Base-by-base conservation (phyloP, 2,113 vertebrate genomes). In the Hippocampus guttulatus region DNA sequence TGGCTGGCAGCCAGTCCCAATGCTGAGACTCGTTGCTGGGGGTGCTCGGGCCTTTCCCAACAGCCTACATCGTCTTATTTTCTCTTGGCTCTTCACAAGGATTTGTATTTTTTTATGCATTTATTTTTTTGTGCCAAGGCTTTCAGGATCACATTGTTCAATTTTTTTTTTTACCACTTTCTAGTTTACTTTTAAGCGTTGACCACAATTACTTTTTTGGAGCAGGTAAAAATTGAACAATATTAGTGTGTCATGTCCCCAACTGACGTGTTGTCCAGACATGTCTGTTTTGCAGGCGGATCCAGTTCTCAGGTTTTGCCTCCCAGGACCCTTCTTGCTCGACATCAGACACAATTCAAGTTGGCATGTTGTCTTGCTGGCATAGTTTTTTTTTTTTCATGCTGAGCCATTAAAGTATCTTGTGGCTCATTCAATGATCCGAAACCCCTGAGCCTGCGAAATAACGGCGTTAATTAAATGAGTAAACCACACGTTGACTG, bases 1-100 rank as follows among this genome's bases (percentile, higher is more conserved):
- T 97, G 95, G 96, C 94, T 98, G 96, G 96, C 96, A 96, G 95
- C 94, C 96, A 98, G 93, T 95, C 94, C 88, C 95, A 97, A 95
- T 97, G 94, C 95, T 93, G 91, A 96, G 95, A 95, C 95, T 95
- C 96, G 95, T 96, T 99, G 95, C 95, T 95, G 95, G 94, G 95
- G 93, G 95, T 93, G 84, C 92, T 94, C 94, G 88, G 85, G 91
- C 88, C 95, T 94, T 96, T 94, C 92, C 94, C 96, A 95, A 90
- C 96, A 95, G 95, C 95, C 95, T 95, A 89, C 96, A 94, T 94
- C 95, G 91, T 92, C 96, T 95, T 97, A 94, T 96, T 96, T 95
- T 97, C 93, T 95, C 93, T 94, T 94, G 93, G 95, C 95, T 95
- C 92, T 94, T 79, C 75, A 93, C 93, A 91, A 98, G 96, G 95